Evolutionary conservation across 1,140 invertebrate species (phyloP).

Genomic region (Drosophila asahinai): DNA sequence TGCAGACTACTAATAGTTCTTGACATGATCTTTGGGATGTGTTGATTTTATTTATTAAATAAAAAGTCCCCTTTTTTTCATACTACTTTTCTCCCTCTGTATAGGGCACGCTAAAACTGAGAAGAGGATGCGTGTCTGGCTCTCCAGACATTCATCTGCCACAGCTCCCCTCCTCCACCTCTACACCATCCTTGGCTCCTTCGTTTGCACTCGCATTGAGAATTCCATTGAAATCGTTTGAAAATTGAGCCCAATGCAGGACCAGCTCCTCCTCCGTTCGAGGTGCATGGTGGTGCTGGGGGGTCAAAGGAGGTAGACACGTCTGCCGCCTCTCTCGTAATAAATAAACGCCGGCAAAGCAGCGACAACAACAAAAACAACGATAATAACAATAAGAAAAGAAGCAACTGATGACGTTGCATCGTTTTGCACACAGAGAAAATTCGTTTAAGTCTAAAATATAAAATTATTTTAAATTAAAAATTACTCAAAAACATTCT

Average conservation of each 20-base stretch:
- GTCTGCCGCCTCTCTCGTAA: slow-evolving; percentile 72
- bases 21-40: no score
- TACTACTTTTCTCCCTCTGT: slow-evolving; percentile 1
- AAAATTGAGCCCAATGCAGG: slow-evolving; percentile 70
- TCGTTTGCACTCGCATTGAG: slow-evolving; percentile 50
- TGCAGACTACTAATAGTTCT: no score
- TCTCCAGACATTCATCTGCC: slow-evolving; percentile 42
- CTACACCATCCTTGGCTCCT: slow-evolving; percentile 21
- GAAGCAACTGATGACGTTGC: slow-evolving; percentile 49
- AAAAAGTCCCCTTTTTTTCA: no score
- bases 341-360: slow-evolving; percentile 69
- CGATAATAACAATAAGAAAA: slow-evolving; percentile 18
- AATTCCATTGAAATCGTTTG: slow-evolving; percentile 82
- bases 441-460: not conserved
- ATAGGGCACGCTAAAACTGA: slow-evolving; percentile 10
- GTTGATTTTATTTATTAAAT: no score
- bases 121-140: slow-evolving; percentile 54
- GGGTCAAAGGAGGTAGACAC: slow-evolving; percentile 37
- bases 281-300: not conserved
- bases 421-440: slow-evolving; percentile 19
- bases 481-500: no score
- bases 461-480: no score
- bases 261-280: not conserved
- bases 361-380: slow-evolving; percentile 29
- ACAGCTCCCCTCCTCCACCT: not conserved